phyloP scores from a whole-genome alignment of 1,140 invertebrate genomes.

The Nomia melanderi region DNA sequence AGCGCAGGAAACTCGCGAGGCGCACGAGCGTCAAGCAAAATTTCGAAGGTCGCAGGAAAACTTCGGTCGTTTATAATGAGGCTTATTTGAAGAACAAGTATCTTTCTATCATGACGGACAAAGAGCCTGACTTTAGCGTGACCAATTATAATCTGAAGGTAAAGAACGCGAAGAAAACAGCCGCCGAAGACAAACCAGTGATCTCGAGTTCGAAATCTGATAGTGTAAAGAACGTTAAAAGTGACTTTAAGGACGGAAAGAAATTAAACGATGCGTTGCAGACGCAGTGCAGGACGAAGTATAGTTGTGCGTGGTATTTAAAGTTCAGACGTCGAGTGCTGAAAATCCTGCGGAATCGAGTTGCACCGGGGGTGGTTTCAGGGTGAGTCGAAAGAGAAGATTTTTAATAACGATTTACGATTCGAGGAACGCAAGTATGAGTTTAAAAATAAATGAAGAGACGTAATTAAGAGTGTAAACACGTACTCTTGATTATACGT shows the following conservation, averaged over 20 bases:
- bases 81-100: slow-evolving; percentile 40
- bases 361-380: slow-evolving; percentile 47
- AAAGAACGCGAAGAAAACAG: background rate
- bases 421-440: no score
- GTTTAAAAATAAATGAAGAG: no score
- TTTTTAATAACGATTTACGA: background rate
- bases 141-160: background rate
- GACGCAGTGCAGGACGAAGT: slow-evolving; percentile 41
- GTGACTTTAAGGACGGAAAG: slow-evolving; percentile 34
- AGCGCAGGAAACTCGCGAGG: background rate
- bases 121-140: slow-evolving; percentile 23
- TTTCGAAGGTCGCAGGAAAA: background rate
- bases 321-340: slow-evolving; percentile 64
- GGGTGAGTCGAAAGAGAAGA: slow-evolving; percentile 52
- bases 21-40: background rate
- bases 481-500: no score
- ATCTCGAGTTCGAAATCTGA: slow-evolving; percentile 31
- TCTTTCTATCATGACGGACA: slow-evolving; percentile 66
- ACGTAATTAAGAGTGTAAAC: no score
- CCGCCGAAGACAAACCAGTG: slow-evolving; percentile 29
- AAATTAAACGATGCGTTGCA: background rate
- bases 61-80: background rate
- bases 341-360: slow-evolving; percentile 61
- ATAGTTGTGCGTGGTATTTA: slow-evolving; percentile 52
- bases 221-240: background rate